These are phyloP conservation scores for Lutraria lutraria DNA, from an alignment of 2,888 invertebrate species.

Conservation along the genomic window DNA sequence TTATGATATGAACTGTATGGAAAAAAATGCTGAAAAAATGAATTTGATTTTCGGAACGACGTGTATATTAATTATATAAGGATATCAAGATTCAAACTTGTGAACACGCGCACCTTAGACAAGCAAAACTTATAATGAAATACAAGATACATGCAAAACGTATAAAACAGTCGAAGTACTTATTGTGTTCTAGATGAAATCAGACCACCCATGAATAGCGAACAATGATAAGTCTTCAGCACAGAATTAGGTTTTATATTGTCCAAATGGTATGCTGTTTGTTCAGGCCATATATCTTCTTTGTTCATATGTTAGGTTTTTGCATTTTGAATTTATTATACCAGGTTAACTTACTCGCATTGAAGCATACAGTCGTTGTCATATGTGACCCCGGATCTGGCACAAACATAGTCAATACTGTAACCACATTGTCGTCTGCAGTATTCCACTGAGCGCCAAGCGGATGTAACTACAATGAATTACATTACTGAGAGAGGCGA, in stretches of 20 bases:
- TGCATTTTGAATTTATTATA: too few species aligned
- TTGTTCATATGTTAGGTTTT: too few species aligned
- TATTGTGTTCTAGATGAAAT: too few species aligned
- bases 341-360: constrained; percentile 42
- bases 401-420: constrained; percentile 25
- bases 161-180: neutral
- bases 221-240: neutral
- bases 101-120: neutral
- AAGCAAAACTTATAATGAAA: neutral
- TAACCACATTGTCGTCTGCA: constrained; percentile 32
- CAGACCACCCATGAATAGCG: neutral
- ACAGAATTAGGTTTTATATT: neutral
- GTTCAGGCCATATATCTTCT: too few species aligned
- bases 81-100: neutral
- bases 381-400: constrained; percentile 28
- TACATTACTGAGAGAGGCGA: too few species aligned
- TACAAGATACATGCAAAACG: neutral
- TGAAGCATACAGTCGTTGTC: constrained; percentile 49
- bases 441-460: neutral
- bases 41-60: neutral
- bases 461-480: neutral
- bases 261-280: too few species aligned
- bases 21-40: neutral
- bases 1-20: neutral
- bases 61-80: too few species aligned